Evolutionary conservation across 2,113 vertebrate genomes (phyloP).

Genomic region (Epinephelus lanceolatus): DNA sequence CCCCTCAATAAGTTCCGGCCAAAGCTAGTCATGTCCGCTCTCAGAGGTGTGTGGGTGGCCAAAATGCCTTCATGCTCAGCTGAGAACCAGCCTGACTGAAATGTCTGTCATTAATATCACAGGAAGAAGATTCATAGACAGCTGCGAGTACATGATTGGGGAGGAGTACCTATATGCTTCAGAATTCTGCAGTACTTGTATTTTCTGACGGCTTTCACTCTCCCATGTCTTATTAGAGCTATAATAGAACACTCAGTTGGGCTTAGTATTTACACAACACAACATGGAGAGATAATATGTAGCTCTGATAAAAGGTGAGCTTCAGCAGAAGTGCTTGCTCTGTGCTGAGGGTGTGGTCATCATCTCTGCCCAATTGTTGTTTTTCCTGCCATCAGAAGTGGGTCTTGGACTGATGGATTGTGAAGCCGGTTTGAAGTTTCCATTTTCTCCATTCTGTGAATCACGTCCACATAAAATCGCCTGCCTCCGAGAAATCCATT

Average conservation of each 20-base stretch:
- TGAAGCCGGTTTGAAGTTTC: not conserved
- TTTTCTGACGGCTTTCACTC: not conserved
- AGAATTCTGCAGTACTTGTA: not conserved
- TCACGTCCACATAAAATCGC: not conserved
- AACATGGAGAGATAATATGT: not conserved
- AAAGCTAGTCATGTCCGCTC: constrained; percentile 48
- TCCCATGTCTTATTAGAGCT: not conserved
- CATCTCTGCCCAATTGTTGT: not conserved
- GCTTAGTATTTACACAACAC: not conserved
- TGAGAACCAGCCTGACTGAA: constrained; percentile 14
- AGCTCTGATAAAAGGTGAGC: constrained; percentile 20
- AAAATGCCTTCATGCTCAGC: constrained; percentile 33
- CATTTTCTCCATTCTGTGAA: not conserved
- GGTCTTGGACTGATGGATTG: not conserved
- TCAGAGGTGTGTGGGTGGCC: constrained; percentile 60
- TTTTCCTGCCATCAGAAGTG: not conserved
- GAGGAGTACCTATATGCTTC: not conserved
- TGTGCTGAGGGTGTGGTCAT: constrained; percentile 20
- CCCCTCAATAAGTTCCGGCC: constrained; percentile 45
- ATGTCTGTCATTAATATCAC: constrained; percentile 30
- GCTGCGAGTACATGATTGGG: not conserved
- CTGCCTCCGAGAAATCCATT: constrained; percentile 1
- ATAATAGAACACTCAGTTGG: not conserved
- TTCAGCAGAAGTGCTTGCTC: constrained; percentile 27
- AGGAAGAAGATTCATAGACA: constrained; percentile 7